These are phyloP conservation scores for Eulemur mongoz DNA, from an alignment of 2,797 vertebrate genomes.

Conservation along the genomic window DNA sequence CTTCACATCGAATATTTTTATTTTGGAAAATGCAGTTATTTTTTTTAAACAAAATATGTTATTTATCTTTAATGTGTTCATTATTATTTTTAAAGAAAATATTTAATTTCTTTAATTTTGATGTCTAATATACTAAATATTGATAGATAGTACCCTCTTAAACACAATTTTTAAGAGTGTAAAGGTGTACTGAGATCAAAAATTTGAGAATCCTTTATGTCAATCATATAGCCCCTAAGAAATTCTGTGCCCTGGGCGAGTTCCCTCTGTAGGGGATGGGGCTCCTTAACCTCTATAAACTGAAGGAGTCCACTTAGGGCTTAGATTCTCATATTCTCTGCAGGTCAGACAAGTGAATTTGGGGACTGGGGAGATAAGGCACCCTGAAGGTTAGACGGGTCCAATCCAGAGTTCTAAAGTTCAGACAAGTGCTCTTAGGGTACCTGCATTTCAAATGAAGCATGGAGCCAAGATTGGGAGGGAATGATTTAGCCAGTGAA, in stretches of 20 bases:
- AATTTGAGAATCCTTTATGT: background rate
- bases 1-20: background rate
- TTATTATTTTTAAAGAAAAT: background rate
- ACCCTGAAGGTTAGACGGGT: background rate
- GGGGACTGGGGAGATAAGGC: background rate
- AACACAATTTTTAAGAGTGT: background rate
- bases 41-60: background rate
- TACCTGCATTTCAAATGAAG: background rate
- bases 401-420: background rate
- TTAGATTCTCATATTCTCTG: background rate
- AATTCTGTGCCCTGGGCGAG: background rate
- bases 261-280: background rate
- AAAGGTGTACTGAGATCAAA: background rate
- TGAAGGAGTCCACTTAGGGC: background rate
- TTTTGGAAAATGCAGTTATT: background rate
- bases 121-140: background rate
- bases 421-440: background rate
- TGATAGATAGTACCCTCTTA: background rate
- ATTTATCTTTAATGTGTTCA: background rate
- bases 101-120: background rate
- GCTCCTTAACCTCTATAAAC: background rate
- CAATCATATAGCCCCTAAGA: background rate
- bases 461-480: background rate
- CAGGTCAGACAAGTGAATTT: background rate
- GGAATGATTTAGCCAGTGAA: background rate